Conservation (phyloP, 2,888 invertebrate genomes). For the Spilosoma lubricipeda region DNA sequence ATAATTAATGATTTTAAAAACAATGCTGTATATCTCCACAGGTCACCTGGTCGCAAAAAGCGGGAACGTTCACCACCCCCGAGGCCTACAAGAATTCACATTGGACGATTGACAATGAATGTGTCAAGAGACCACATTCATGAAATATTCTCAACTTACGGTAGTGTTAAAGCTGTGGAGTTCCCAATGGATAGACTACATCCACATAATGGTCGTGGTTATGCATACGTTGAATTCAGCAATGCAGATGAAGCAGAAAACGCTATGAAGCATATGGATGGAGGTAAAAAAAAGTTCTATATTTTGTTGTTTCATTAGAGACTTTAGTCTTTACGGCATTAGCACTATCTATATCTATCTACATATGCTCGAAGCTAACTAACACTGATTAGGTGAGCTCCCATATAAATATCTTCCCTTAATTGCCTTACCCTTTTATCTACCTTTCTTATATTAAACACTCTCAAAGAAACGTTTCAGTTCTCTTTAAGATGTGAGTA, state of each 20-base stretch:
- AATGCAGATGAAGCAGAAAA: conserved; percentile 98
- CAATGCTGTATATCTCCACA: conserved; percentile 44
- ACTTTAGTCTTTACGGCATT: not conserved
- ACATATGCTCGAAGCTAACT: not conserved
- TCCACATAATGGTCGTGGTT: conserved; percentile 95
- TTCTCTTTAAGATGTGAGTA: no score
- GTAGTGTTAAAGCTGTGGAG: conserved; percentile 94
- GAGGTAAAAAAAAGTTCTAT: conserved; percentile 88
- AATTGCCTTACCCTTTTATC: no score
- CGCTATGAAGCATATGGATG: conserved; percentile 99
- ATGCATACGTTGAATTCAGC: conserved; percentile 98
- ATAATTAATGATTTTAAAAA: no score
- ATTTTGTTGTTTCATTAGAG: not conserved
- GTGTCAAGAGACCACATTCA: conserved; percentile 95
- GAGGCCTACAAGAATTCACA: conserved; percentile 96
- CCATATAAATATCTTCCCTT: no score
- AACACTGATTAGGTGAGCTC: not conserved
- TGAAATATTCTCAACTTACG: conserved; percentile 97
- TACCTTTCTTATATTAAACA: no score
- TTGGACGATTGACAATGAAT: conserved; percentile 96
- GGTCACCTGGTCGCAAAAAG: conserved; percentile 88
- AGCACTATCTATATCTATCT: not conserved
- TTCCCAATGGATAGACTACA: conserved; percentile 96
- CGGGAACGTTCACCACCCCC: conserved; percentile 96
- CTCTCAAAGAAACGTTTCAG: no score